These are phyloP conservation scores for Agapornis canus DNA, from an alignment of 2,797 vertebrate species.

Conservation along the genomic window DNA sequence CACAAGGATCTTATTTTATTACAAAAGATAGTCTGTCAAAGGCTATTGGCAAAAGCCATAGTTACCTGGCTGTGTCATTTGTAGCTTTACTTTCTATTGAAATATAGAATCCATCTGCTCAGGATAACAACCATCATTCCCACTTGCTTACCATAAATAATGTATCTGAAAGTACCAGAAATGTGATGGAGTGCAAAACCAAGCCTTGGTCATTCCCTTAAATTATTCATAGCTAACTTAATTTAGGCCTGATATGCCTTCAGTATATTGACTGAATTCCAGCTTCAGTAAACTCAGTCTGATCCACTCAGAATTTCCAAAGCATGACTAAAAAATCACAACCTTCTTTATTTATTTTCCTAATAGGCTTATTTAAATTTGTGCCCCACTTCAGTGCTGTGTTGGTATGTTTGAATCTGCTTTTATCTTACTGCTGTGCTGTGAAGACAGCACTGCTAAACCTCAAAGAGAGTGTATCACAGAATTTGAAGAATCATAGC, in stretches of 20 bases:
- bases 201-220: neutral
- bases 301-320: neutral
- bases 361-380: neutral
- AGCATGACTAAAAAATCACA: neutral
- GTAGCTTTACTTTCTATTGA: conserved; percentile 42
- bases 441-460: neutral
- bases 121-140: conserved; percentile 26
- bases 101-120: conserved; percentile 62
- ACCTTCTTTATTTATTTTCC: neutral
- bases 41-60: conserved; percentile 18
- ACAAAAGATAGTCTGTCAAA: conserved; percentile 29
- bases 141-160: conserved; percentile 23
- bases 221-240: conserved; percentile 3
- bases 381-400: neutral
- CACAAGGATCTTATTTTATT: conserved; percentile 47
- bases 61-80: conserved; percentile 41
- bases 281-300: neutral
- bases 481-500: neutral
- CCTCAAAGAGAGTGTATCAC: neutral
- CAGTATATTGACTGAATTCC: neutral
- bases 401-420: neutral
- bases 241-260: neutral
- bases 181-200: neutral
- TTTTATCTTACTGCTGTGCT: neutral
- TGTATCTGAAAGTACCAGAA: neutral